Evolutionary conservation across 64 coral and sea anemone genomes (phyloP).

Genomic region (Actinia tenebrosa): DNA sequence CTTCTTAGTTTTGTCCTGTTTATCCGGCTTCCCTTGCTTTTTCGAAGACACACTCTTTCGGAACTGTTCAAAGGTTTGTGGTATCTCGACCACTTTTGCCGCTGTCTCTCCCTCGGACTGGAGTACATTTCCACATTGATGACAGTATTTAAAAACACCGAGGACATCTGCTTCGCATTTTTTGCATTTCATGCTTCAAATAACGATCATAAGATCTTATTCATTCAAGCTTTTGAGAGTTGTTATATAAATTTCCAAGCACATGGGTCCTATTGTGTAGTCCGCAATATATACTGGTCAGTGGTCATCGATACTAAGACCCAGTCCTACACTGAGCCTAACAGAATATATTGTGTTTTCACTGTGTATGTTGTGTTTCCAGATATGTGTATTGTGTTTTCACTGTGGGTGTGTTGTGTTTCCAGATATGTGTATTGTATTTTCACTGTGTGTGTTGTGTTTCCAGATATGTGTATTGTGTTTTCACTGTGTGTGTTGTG

Average conservation of each 20-base stretch:
- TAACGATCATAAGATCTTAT: background rate
- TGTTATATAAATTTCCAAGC: background rate
- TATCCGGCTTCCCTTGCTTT: slow-evolving; percentile 19
- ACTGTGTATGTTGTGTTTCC: no score
- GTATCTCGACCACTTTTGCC: slow-evolving; percentile 5
- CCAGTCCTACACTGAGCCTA: background rate
- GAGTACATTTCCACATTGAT: slow-evolving; percentile 40
- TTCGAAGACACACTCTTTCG: slow-evolving; percentile 22
- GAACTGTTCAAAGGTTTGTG: slow-evolving; percentile 41
- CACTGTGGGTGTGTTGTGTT: no score
- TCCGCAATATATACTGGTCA: slow-evolving; percentile 19
- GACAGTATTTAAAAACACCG: slow-evolving; percentile 44
- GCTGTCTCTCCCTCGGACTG: slow-evolving; percentile 7
- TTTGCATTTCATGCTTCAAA: slow-evolving; percentile 30
- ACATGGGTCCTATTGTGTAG: background rate
- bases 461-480: no score
- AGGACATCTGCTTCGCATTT: slow-evolving; percentile 46
- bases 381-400: no score
- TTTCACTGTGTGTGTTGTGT: no score
- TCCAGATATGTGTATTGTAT: no score
- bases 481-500: no score
- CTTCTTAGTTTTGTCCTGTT: slow-evolving; percentile 17
- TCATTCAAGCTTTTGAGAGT: background rate
- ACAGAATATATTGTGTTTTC: no score
- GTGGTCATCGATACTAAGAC: background rate